phyloP scores from a whole-genome alignment of 92 coral and sea anemone species.

The Isaurus tuberculatus region DNA sequence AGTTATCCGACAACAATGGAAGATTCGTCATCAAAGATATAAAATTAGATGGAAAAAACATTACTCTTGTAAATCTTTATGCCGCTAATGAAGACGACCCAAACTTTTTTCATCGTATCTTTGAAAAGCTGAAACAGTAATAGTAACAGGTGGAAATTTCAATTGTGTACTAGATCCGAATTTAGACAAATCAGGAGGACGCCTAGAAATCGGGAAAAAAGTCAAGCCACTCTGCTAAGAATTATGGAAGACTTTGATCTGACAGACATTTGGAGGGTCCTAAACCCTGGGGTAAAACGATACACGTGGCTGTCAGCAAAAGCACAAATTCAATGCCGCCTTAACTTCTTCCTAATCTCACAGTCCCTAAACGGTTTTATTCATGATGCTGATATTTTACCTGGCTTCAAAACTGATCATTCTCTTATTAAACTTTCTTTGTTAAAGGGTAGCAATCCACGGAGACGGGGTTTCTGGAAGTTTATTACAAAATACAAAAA shows the following conservation, averaged over 20 bases:
- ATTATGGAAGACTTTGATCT: constrained; percentile 38
- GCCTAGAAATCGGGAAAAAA: constrained; percentile 34
- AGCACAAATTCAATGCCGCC: constrained; percentile 38
- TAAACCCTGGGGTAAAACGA: constrained; percentile 32
- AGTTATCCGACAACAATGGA: constrained; percentile 22
- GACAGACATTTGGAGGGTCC: constrained; percentile 43
- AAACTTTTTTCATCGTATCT: constrained; percentile 29
- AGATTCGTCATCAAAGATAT: constrained; percentile 40
- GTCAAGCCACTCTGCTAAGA: constrained; percentile 19
- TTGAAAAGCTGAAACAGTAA: not conserved
- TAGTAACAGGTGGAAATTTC: constrained; percentile 46
- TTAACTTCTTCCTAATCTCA: constrained; percentile 40
- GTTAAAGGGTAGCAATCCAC: constrained; percentile 8
- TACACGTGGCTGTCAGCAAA: constrained; percentile 44
- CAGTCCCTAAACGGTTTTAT: constrained; percentile 18
- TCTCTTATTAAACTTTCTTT: constrained; percentile 18
- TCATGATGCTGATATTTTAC: constrained; percentile 21
- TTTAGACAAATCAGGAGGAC: constrained; percentile 34
- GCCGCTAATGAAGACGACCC: constrained; percentile 45
- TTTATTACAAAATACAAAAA: not conserved
- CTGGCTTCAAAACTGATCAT: constrained; percentile 27
- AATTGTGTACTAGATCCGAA: constrained; percentile 37
- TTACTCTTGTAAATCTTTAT: constrained; percentile 39
- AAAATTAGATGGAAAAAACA: constrained; percentile 22
- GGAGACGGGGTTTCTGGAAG: constrained; percentile 26